These are phyloP conservation scores for Drosophila saltans DNA, from an alignment of 1,140 invertebrate genomes.

Conservation along the genomic window DNA sequence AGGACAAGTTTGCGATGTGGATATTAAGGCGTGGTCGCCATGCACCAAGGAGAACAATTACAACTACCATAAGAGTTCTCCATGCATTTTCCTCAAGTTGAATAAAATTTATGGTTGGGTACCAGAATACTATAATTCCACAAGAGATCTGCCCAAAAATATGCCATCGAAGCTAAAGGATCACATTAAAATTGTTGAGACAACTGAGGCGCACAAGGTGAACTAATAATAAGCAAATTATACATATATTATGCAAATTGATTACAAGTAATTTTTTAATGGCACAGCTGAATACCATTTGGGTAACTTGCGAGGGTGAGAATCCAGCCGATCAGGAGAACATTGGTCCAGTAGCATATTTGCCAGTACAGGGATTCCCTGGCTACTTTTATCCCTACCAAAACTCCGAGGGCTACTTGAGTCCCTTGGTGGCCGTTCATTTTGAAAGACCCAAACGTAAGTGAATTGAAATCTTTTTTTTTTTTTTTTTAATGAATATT, in stretches of 20 bases:
- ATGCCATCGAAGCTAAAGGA: constrained; percentile 88
- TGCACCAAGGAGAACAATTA: constrained; percentile 89
- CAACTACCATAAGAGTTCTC: constrained; percentile 90
- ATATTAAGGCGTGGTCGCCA: constrained; percentile 86
- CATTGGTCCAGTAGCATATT: constrained; percentile 90
- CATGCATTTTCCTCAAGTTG: constrained; percentile 92
- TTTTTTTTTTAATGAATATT: neutral
- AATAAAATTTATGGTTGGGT: constrained; percentile 92
- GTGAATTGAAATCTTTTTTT: constrained; percentile 73
- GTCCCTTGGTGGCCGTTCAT: constrained; percentile 94
- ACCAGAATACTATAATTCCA: constrained; percentile 88
- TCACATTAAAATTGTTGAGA: constrained; percentile 68
- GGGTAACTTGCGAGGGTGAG: constrained; percentile 95
- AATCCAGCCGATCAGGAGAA: constrained; percentile 95
- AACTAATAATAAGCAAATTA: neutral
- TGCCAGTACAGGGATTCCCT: constrained; percentile 90
- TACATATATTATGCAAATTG: neutral
- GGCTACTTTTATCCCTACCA: constrained; percentile 93
- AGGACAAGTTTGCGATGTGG: constrained; percentile 89
- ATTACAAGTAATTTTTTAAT: constrained; percentile 18
- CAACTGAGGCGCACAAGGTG: constrained; percentile 66
- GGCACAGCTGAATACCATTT: constrained; percentile 89
- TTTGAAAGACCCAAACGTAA: constrained; percentile 90
- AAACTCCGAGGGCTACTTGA: constrained; percentile 92
- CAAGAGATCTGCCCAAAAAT: constrained; percentile 85